phyloP scores from a whole-genome alignment of 2,113 vertebrate genomes.

The Strix uralensis region DNA sequence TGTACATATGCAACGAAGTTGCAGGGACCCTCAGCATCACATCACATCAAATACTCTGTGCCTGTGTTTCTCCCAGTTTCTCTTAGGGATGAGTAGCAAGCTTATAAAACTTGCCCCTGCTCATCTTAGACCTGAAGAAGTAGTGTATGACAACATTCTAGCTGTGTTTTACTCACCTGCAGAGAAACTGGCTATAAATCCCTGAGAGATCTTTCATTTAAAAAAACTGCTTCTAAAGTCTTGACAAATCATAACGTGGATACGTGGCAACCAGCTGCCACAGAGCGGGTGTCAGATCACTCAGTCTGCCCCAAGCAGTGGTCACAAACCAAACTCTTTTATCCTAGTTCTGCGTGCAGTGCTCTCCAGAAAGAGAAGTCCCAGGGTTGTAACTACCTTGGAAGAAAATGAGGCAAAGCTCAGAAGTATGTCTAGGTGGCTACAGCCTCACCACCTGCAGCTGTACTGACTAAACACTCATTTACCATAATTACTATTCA shows the following conservation, averaged over 20 bases:
- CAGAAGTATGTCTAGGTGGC: rapidly evolving
- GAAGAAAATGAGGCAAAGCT: neutral
- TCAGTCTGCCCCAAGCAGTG: rapidly evolving
- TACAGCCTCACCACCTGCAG: neutral
- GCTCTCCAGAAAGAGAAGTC: neutral
- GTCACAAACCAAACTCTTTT: neutral
- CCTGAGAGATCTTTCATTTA: neutral
- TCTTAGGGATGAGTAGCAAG: neutral
- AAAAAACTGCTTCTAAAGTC: neutral
- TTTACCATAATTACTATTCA: neutral
- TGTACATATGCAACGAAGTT: neutral
- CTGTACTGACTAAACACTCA: neutral
- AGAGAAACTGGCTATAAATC: neutral
- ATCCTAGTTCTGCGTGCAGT: neutral
- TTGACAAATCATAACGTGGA: neutral
- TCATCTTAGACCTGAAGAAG: neutral
- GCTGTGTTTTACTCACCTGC: neutral
- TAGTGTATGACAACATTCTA: rapidly evolving
- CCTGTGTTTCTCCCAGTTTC: neutral
- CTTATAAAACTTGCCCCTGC: neutral
- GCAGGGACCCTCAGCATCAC: neutral
- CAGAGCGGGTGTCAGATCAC: rapidly evolving
- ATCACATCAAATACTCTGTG: neutral
- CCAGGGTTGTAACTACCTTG: neutral
- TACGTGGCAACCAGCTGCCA: rapidly evolving